phyloP scores from a whole-genome alignment of 2,888 invertebrate species.

The Slavum lentiscoides region DNA sequence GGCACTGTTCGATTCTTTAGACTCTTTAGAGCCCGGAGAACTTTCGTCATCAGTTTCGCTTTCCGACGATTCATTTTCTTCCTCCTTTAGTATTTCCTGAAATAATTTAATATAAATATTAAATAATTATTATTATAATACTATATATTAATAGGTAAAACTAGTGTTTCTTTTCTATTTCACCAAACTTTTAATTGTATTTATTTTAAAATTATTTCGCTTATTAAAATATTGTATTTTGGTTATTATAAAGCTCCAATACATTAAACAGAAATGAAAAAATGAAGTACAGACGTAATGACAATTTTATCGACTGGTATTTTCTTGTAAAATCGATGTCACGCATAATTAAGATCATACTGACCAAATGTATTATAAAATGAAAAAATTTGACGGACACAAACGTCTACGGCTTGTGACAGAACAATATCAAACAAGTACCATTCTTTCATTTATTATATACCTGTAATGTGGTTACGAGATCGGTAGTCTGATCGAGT shows the following conservation, averaged over 20 bases:
- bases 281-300: too few species aligned
- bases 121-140: not conserved
- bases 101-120: not conserved
- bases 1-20: not conserved
- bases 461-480: conserved; percentile 76
- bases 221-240: not conserved
- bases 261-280: too few species aligned
- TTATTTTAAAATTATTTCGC: too few species aligned
- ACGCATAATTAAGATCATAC: too few species aligned
- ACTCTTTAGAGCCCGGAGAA: not conserved
- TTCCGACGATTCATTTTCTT: not conserved
- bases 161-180: too few species aligned
- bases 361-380: too few species aligned
- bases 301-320: too few species aligned
- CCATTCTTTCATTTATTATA: too few species aligned
- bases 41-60: not conserved
- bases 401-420: too few species aligned
- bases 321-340: too few species aligned
- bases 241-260: too few species aligned
- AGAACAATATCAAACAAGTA: not conserved
- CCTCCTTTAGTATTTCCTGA: conserved; percentile 16
- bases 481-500: conserved; percentile 73
- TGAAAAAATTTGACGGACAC: too few species aligned
- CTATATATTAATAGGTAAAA: not conserved
- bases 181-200: not conserved